Evolutionary conservation across 2,888 invertebrate genomes (phyloP), one percentile per base, ranked within the genome.

Genomic region (Nymphalis urticae): DNA sequence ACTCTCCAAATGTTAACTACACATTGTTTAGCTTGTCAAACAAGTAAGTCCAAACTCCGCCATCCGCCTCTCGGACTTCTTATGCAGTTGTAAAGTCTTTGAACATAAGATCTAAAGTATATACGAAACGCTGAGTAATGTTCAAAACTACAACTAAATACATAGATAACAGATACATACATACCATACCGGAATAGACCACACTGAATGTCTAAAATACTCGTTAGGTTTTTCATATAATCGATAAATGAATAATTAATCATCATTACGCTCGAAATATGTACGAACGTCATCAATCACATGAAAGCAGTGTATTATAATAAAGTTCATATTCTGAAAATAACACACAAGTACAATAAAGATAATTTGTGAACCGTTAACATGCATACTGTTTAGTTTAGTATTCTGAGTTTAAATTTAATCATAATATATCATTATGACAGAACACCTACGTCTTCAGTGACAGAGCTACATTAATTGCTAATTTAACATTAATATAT

Each of bases 11-110:
- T 68, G 65, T 60, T 65, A 68, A 65, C 56, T 60, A 60, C 60
- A 65, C 62, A 54, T 68, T 63, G 50, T 63, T 65, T 58, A 67
- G 62, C 47, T 59, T 62, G 64, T 50, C 65, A 72, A 72, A 70
- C 65, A 68, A 24, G 36, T 27, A 17, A 58, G 42, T 16, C 16
- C 21, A 48, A 72, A 72, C 70, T 70, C 65, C 16, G 60, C 48
- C 47, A 50, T 54, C 51, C 19, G 53, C n/a, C 36, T 53, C 58
- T 24, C 19, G 62, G 47, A 62, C 51, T 51, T 62, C 42, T 24
- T 32, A 13, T n/a, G 58, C 42, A 63, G 32, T 53, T 56, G 36
- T 54, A 48, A 64, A 24, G 54, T 48, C 48, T 54, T 19, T 42
- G 24, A 54, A 66, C 24, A 48, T 59, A 36, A 53, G n/a, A 19